phyloP scores from a whole-genome alignment of 2,113 vertebrate genomes.

The Daboia siamensis region DNA sequence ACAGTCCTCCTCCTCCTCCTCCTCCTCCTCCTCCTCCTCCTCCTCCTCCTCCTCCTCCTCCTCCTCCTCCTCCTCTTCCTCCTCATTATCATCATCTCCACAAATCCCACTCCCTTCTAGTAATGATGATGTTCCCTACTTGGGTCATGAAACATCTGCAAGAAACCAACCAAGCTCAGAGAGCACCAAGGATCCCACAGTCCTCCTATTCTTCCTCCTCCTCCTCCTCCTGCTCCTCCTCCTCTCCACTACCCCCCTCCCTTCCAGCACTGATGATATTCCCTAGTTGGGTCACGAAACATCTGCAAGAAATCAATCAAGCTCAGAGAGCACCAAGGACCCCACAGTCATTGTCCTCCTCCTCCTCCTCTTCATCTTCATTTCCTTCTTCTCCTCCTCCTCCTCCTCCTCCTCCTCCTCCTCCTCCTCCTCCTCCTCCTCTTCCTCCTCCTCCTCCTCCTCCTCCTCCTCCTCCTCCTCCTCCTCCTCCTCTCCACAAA shows the following conservation, averaged over 20 bases:
- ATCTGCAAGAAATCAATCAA: not conserved
- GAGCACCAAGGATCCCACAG: not conserved
- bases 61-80: not conserved
- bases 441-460: too few relatives aligned
- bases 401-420: not conserved
- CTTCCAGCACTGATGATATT: not conserved
- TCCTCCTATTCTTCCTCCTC: not conserved
- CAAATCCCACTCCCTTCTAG: not conserved
- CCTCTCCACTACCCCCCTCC: not conserved
- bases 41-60: not conserved
- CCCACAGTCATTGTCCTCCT: not conserved
- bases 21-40: not conserved
- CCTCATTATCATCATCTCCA: not conserved
- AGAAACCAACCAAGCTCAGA: not conserved
- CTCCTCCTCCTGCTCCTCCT: not conserved
- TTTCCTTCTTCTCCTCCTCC: too few relatives aligned
- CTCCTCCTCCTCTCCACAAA: too few relatives aligned
- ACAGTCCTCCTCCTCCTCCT: not conserved
- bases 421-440: too few relatives aligned
- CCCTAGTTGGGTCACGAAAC: not conserved
- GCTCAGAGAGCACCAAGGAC: not conserved
- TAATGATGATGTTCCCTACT: not conserved
- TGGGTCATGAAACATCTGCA: not conserved
- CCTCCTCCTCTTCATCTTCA: too few relatives aligned
- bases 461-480: too few relatives aligned